Conservation (phyloP, 2,797 vertebrate species). For the Coracias cyanogaster region DNA sequence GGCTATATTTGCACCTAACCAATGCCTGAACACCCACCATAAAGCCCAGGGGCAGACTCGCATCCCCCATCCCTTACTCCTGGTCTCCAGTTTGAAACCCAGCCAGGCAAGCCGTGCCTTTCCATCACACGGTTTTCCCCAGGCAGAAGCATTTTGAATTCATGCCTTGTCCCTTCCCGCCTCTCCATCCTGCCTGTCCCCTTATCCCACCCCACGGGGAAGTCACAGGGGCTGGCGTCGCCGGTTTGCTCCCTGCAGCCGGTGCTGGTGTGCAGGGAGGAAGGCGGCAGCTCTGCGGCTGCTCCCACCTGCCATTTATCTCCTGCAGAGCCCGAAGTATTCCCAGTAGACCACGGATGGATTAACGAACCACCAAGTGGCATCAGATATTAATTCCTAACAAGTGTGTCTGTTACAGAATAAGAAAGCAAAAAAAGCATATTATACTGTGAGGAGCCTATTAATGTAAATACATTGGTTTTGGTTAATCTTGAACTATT, state of each 20-base stretch:
- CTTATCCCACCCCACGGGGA: background rate
- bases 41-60: background rate
- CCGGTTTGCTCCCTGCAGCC: background rate
- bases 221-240: background rate
- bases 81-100: background rate
- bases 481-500: background rate
- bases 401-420: background rate
- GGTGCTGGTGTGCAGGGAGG: background rate
- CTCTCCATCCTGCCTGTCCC: background rate
- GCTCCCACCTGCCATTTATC: background rate
- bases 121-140: background rate
- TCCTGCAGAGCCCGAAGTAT: background rate
- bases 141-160: background rate
- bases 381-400: background rate
- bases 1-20: background rate
- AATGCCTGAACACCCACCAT: background rate
- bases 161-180: background rate
- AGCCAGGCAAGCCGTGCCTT: background rate
- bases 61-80: background rate
- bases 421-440: background rate
- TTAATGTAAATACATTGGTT: background rate
- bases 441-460: background rate
- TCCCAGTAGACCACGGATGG: background rate
- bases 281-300: fast-evolving
- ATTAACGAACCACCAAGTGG: background rate